Base-by-base conservation (phyloP, 2,113 vertebrate species). In the Hyperopisus bebe region DNA sequence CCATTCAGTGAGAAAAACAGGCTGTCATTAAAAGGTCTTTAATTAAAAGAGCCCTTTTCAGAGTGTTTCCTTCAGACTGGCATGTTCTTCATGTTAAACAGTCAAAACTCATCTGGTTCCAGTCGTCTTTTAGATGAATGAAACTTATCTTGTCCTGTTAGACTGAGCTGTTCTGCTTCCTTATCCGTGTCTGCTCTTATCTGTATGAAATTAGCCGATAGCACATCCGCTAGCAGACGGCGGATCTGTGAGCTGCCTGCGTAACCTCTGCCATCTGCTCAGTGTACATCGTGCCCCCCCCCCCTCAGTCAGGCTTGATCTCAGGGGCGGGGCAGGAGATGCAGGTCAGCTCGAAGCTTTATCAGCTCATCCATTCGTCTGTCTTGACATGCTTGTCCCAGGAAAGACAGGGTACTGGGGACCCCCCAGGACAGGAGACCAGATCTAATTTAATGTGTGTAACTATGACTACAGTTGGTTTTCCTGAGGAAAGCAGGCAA, bases 111-210 rank as follows among this genome's bases (percentile, higher is more conserved):
- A 5, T 80, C 74, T 39, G 35, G 70, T 39, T 77, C 5, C 70
- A 77, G 70, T 6, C 35, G 31, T 35, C 13, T 77, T 39, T 77
- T 15, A 35, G 74, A 80, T 42, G 35, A 80, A 35, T 39, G 74
- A 80, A 80, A 80, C 74, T 42, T 80, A 80, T 27, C 70, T 89
- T 46, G 47, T 24, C 74, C 89, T 55, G 58, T 80, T 21, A 53
- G 83, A 17, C 55, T n/a, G 66, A n/a, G 17, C 46, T 86, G 8
- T 84, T 24, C 55, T 3, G 83, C 35, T 48, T 51, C 44, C 5
- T 51, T 58, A 17, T 48, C 86, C 31, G 47, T 15, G 58, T 48
- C 50, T 46, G 62, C 39, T 46, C 13, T 88, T 88, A 13, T 88
- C 55, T 66, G 42, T 46, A 66, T 39, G 74, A 15, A 80, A 42